Conservation (phyloP, 2,888 invertebrate genomes). For the Sphinx pinastri region DNA sequence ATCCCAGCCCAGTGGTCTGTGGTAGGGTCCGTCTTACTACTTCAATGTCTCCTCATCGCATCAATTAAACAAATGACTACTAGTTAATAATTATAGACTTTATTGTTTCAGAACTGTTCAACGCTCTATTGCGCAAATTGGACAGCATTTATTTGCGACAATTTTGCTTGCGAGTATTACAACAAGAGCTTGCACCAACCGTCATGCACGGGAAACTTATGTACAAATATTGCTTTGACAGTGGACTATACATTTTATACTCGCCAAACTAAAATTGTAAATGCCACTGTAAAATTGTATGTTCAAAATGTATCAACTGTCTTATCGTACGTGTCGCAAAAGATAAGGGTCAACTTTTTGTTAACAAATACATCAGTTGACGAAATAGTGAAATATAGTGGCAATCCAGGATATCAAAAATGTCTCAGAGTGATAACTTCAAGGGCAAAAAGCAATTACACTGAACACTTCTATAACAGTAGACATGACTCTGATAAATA, state of each 20-base stretch:
- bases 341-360: conserved; percentile 62
- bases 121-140: conserved; percentile 67
- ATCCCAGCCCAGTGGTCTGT: no score
- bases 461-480: conserved; percentile 60
- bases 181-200: conserved; percentile 62
- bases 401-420: conserved; percentile 89
- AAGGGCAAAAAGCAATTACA: conserved; percentile 56
- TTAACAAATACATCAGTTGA: conserved; percentile 59
- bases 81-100: no score
- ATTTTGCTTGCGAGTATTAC: conserved; percentile 54
- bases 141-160: conserved; percentile 61
- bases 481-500: conserved; percentile 40
- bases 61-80: no score
- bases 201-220: conserved; percentile 58
- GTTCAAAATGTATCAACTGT: conserved; percentile 49
- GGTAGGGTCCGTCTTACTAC: no score
- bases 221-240: conserved; percentile 62
- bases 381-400: conserved; percentile 80
- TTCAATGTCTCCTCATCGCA: neutral
- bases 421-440: conserved; percentile 86
- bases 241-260: conserved; percentile 68
- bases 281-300: conserved; percentile 63
- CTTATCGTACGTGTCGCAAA: conserved; percentile 58
- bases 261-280: conserved; percentile 59
- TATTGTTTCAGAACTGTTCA: conserved; percentile 68